Percentiles rank a stretch among this genome's conserved stretches.
phyloP scores from a whole-genome alignment of 2,113 vertebrate genomes.

The Hippocampus guttulatus region DNA sequence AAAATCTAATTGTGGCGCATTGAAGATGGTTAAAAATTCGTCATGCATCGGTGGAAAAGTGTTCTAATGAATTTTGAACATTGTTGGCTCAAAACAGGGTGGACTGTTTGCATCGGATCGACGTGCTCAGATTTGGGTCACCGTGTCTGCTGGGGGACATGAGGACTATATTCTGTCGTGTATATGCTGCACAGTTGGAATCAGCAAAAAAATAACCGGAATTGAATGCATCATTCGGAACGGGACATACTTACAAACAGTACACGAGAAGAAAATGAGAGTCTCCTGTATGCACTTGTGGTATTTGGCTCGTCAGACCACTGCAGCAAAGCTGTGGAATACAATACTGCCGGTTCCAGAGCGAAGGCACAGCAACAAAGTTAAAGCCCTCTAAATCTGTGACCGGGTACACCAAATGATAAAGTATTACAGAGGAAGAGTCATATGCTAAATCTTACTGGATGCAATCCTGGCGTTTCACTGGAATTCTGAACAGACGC shows the following conservation, averaged over 20 bases:
- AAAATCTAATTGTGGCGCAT: slow-evolving; percentile 35
- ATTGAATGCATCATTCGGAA: not conserved
- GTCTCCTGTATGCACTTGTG: no score
- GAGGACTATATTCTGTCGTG: slow-evolving; percentile 31
- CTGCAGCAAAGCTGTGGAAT: no score
- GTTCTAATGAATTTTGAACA: slow-evolving; percentile 23
- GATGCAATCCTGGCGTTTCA: not conserved
- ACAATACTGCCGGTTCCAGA: no score
- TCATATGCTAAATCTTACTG: not conserved
- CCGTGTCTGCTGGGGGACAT: slow-evolving; percentile 40
- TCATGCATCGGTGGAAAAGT: slow-evolving; percentile 25
- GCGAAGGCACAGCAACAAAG: no score
- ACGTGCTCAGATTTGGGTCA: slow-evolving; percentile 55
- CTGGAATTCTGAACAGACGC: not conserved
- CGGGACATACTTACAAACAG: no score
- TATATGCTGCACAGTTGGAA: not conserved
- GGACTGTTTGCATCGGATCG: slow-evolving; percentile 35
- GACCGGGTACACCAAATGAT: not conserved
- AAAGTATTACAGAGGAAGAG: not conserved
- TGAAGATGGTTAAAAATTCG: slow-evolving; percentile 17
- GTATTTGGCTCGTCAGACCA: not conserved
- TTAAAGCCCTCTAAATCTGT: not conserved
- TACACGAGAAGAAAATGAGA: no score
- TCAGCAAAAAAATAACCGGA: not conserved
- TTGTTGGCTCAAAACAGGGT: slow-evolving; percentile 25